Conservation (phyloP, 2,113 vertebrate genomes). For the Hepsetus odoe region DNA sequence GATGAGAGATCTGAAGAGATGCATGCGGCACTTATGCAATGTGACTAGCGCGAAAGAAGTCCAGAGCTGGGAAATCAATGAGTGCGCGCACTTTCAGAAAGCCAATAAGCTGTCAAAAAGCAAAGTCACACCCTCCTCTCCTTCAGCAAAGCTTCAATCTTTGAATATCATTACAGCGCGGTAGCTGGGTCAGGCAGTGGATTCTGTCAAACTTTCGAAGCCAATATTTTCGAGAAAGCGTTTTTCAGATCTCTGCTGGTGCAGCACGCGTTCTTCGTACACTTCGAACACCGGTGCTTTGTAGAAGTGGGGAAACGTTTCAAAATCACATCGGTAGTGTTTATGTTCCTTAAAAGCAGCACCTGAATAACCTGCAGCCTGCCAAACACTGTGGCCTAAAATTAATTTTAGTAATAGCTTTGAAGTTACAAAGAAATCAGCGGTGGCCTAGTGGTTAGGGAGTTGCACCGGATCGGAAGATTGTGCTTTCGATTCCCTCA, state of each 20-base stretch:
- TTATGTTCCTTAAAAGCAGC: too few relatives aligned
- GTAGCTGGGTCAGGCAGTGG: background rate
- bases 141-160: background rate
- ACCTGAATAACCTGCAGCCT: too few relatives aligned
- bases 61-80: background rate
- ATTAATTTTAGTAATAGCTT: too few relatives aligned
- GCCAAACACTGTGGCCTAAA: too few relatives aligned
- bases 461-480: too few relatives aligned
- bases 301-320: too few relatives aligned
- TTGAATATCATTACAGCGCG: background rate
- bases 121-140: background rate
- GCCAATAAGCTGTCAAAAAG: slow-evolving; percentile 2
- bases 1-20: slow-evolving; percentile 19
- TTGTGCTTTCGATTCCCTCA: too few relatives aligned
- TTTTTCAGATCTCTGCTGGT: background rate
- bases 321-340: too few relatives aligned
- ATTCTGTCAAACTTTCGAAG: background rate
- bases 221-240: background rate
- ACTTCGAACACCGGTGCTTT: too few relatives aligned
- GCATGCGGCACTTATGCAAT: slow-evolving; percentile 10
- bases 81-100: slow-evolving; percentile 3
- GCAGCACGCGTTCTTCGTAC: too few relatives aligned
- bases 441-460: too few relatives aligned
- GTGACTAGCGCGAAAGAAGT: background rate
- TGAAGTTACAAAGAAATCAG: too few relatives aligned